These are phyloP conservation scores for Tragelaphus buxtoni DNA, from an alignment of 2,113 vertebrate species.

Conservation along the genomic window DNA sequence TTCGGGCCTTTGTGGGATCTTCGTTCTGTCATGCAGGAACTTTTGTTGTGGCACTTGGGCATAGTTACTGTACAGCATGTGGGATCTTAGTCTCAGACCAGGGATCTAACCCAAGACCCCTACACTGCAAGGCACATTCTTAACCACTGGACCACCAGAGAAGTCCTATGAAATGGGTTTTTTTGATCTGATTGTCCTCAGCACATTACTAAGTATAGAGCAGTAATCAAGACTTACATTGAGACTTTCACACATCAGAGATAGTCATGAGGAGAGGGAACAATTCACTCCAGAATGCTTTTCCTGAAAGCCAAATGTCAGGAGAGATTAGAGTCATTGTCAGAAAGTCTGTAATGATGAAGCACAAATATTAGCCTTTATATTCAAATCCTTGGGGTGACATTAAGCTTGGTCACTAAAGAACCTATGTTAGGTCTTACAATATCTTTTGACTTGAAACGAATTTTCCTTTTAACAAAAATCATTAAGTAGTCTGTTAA, in stretches of 20 bases:
- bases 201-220: not conserved
- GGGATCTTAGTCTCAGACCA: not conserved
- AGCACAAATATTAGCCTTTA: not conserved
- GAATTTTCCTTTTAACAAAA: not conserved
- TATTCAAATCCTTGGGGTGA: not conserved
- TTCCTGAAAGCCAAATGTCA: not conserved
- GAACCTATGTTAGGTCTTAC: not conserved
- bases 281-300: not conserved
- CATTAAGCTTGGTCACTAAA: not conserved
- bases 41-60: not conserved
- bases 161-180: not conserved
- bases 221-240: not conserved
- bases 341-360: not conserved
- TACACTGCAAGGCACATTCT: not conserved
- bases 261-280: not conserved
- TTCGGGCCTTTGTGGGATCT: not conserved
- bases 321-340: not conserved
- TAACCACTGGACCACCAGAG: not conserved
- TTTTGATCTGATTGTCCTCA: not conserved
- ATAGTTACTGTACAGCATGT: not conserved
- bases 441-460: not conserved
- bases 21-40: not conserved
- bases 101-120: not conserved
- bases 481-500: not conserved
- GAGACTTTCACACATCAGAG: not conserved